A percentile compares a stretch with the other conserved stretches of the same genome.
Conservation (phyloP, 2,113 vertebrate genomes). For the Planiliza haematocheilus region DNA sequence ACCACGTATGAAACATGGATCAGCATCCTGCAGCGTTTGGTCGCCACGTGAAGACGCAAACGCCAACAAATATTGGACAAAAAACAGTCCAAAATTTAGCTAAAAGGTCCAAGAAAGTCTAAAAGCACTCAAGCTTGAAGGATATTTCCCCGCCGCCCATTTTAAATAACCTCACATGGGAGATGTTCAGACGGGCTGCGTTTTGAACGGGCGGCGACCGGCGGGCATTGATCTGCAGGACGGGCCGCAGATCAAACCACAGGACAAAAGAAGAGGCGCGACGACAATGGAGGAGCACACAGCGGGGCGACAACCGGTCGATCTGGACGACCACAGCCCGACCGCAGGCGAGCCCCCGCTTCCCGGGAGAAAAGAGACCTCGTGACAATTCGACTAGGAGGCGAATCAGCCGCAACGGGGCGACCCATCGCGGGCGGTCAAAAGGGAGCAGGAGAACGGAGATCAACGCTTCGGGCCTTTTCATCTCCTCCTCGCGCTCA, state of each 20-base stretch:
- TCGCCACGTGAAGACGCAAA: slow-evolving; percentile 22
- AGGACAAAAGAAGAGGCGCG: slow-evolving; percentile 57
- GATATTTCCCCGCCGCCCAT: slow-evolving; percentile 11
- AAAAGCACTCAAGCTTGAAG: slow-evolving; percentile 22
- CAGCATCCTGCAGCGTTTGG: slow-evolving; percentile 2
- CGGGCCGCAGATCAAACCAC: slow-evolving; percentile 68
- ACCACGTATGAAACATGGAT: slow-evolving; percentile 22
- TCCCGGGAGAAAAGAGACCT: slow-evolving; percentile 34
- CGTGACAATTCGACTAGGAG: not conserved
- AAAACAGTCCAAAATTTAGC: not conserved
- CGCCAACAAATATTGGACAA: slow-evolving; percentile 17
- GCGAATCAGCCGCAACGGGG: not conserved
- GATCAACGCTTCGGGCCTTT: slow-evolving; percentile 22
- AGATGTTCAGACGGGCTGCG: slow-evolving; percentile 56
- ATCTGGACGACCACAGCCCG: slow-evolving; percentile 50
- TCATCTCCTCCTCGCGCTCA: slow-evolving; percentile 5
- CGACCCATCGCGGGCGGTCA: not conserved
- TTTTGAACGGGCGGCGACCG: slow-evolving; percentile 54
- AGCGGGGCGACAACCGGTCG: slow-evolving; percentile 65
- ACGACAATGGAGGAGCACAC: slow-evolving; percentile 53
- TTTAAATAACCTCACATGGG: slow-evolving; percentile 51
- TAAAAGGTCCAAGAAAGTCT: not conserved
- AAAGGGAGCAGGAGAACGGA: slow-evolving; percentile 28
- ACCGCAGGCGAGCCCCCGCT: slow-evolving; percentile 24
- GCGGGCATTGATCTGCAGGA: slow-evolving; percentile 70